These are phyloP conservation scores for Diorhabda carinulata DNA, from an alignment of 1,140 invertebrate species.

Conservation along the genomic window DNA sequence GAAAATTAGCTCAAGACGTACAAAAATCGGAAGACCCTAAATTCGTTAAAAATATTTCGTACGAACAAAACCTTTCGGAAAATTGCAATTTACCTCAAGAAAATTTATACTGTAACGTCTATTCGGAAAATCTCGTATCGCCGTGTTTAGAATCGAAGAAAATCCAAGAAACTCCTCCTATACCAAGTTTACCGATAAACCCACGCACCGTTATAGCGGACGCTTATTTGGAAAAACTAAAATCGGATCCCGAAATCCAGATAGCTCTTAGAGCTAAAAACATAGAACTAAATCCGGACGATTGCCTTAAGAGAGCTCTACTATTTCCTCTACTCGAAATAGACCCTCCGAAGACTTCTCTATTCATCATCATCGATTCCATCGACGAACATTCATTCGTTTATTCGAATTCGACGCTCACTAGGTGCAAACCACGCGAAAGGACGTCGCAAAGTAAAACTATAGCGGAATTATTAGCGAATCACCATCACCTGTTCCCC, in stretches of 20 bases:
- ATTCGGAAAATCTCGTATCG: constrained; percentile 35
- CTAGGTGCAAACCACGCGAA: constrained; percentile 47
- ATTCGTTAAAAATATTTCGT: constrained; percentile 26
- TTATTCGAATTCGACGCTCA: constrained; percentile 47
- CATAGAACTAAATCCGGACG: constrained; percentile 79
- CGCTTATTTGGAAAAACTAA: constrained; percentile 76
- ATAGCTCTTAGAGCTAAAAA: constrained; percentile 66
- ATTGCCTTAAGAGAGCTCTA: constrained; percentile 84
- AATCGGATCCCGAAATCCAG: constrained; percentile 72
- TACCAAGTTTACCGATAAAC: constrained; percentile 60
- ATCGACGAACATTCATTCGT: constrained; percentile 72
- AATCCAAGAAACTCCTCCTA: constrained; percentile 42
- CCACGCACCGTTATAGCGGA: constrained; percentile 65
- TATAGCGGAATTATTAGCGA: constrained; percentile 81
- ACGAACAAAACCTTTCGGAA: constrained; percentile 31
- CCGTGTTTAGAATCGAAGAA: constrained; percentile 35
- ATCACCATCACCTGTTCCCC: constrained; percentile 89
- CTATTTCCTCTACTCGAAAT: constrained; percentile 82
- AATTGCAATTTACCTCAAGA: constrained; percentile 35
- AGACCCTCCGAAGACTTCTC: constrained; percentile 74
- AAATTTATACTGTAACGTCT: constrained; percentile 42
- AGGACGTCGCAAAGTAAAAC: constrained; percentile 59
- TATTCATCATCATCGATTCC: constrained; percentile 86
- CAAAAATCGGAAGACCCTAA: constrained; percentile 31
- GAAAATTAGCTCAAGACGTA: constrained; percentile 36